phyloP scores from a whole-genome alignment of 1,140 invertebrate genomes.

The Radopholus similis region DNA sequence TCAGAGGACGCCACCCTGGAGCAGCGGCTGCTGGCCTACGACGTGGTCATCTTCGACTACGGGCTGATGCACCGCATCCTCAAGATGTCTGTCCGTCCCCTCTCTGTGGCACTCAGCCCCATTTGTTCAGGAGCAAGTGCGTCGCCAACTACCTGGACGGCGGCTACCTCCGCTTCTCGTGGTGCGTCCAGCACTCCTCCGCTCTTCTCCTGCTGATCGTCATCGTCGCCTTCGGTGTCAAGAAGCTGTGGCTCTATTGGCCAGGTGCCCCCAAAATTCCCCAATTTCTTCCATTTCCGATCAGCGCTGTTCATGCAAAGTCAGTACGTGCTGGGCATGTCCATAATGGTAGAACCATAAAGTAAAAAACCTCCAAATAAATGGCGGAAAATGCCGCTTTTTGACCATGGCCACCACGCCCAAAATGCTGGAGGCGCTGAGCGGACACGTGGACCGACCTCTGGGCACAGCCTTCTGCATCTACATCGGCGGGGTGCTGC shows the following conservation, averaged over 20 bases:
- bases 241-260: conserved; percentile 49
- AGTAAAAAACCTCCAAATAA: too few relatives aligned
- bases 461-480: conserved; percentile 33
- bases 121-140: conserved; percentile 34
- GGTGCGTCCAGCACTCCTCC: conserved; percentile 46
- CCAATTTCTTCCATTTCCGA: not conserved
- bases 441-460: conserved; percentile 30
- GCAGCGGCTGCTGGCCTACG: conserved; percentile 44
- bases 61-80: conserved; percentile 53
- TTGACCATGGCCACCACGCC: conserved; percentile 55
- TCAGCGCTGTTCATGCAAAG: conserved; percentile 51
- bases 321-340: conserved; percentile 48
- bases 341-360: too few relatives aligned
- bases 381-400: conserved; percentile 47
- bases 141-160: conserved; percentile 56
- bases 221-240: conserved; percentile 28
- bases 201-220: conserved; percentile 40
- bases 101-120: too few relatives aligned
- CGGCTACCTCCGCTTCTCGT: conserved; percentile 44
- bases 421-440: conserved; percentile 45
- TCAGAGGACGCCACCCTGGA: conserved; percentile 24
- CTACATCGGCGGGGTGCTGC: conserved; percentile 40
- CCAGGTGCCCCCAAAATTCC: conserved; percentile 35
- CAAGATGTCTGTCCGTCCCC: conserved; percentile 35
- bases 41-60: conserved; percentile 56